A percentile compares a stretch with the other conserved stretches of the same genome.
Conservation (phyloP, 2,113 vertebrate genomes). For the Campylomormyrus tamandua region DNA sequence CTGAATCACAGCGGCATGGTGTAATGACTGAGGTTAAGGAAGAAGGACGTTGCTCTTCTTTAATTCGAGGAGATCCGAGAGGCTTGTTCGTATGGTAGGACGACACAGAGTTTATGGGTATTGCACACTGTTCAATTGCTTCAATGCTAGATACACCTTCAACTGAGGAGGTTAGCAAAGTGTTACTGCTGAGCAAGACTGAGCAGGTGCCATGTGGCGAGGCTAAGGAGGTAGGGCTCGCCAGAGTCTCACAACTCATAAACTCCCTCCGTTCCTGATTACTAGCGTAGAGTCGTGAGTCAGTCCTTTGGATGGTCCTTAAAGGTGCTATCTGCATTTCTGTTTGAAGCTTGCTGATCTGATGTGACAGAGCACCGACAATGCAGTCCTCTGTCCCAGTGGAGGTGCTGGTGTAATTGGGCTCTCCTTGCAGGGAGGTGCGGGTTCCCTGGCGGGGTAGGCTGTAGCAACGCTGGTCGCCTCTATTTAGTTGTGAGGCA, state of each 20-base stretch:
- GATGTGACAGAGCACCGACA: conserved; percentile 45
- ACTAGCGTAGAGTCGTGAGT: conserved; percentile 43
- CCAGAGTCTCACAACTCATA: conserved; percentile 35
- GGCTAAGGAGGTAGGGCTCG: conserved; percentile 49
- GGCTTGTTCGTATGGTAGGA: conserved; percentile 36
- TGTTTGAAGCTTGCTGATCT: conserved; percentile 45
- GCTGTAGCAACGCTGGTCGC: conserved; percentile 65
- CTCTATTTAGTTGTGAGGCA: conserved; percentile 42
- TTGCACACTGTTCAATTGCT: conserved; percentile 37
- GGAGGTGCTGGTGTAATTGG: conserved; percentile 43
- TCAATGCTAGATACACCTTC: conserved; percentile 60
- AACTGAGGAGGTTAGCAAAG: conserved; percentile 54
- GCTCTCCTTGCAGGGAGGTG: conserved; percentile 51
- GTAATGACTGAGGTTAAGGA: conserved; percentile 31
- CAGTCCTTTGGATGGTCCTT: conserved; percentile 35
- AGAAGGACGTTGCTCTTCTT: conserved; percentile 30
- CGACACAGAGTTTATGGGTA: conserved; percentile 32
- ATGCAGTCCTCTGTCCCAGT: conserved; percentile 50
- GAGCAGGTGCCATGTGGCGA: conserved; percentile 59
- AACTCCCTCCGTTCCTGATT: conserved; percentile 55
- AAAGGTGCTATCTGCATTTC: conserved; percentile 43
- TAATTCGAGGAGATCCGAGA: conserved; percentile 17
- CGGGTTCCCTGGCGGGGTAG: conserved; percentile 56
- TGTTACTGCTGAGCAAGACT: conserved; percentile 58
- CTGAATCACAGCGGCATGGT: conserved; percentile 55